Base-by-base conservation (phyloP, 2,113 vertebrate species). In the Xiphorhynchus elegans region DNA sequence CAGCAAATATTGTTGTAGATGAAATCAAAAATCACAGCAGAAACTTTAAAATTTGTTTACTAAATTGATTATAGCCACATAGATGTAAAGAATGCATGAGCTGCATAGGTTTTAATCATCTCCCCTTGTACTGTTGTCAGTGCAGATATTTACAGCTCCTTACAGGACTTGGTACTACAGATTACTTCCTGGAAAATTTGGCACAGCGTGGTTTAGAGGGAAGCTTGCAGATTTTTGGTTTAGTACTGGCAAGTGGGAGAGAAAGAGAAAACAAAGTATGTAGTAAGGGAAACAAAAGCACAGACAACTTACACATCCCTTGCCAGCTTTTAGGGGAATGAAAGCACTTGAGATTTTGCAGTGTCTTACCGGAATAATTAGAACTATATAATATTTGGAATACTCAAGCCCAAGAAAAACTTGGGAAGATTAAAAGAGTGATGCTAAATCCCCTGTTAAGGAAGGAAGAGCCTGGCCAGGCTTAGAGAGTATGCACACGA, bases 131-230 rank as follows among this genome's bases (percentile, higher is more conserved):
- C 62, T 96, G 56, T 70, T 95, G 60, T 86, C 40, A 47, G 49
- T 67, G 73, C 89, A 94, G 94, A 94, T 97, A 87, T 94, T 96
- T 96, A 29, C 44, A 7, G 2, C 35, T 90, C 73, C 79, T 95
- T 82, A 52, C 3, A 59, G 94, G 87, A 93, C 47, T 72, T 2
- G 1, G 56, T 44, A 26, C 68, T 73, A 58, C 69, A 93, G 47
- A 84, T 93, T 87, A 53, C 88, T 94, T 96, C 92, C 96, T 95
- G 92, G 89, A 96, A 96, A 94, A 87, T 84, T 77, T 97, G 96
- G 95, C 94, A 87, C 16, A 14, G 46, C 9, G 5, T 90, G 46
- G 52, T 33, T 97, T 79, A 81, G 60, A 80, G 19, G 46, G 44
- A 92, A 94, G 85, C 53, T 89, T 89, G 58, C 40, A 91, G 87